A percentile compares a stretch with the other conserved stretches of the same genome.
phyloP scores from a whole-genome alignment of 1,140 invertebrate genomes.

The Papilio polyxenes region DNA sequence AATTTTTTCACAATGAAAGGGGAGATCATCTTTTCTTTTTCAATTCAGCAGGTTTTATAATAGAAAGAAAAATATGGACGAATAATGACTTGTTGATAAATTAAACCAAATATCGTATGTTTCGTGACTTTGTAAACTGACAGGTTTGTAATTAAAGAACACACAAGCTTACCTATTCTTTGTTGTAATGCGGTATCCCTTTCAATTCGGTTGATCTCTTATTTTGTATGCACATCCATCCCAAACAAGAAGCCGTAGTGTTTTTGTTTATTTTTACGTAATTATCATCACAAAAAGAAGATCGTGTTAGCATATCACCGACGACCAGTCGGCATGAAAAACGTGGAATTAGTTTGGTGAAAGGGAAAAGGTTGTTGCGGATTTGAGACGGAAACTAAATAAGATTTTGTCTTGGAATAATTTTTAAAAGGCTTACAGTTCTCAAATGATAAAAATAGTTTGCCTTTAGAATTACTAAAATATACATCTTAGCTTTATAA shows the following conservation, averaged over 20 bases:
- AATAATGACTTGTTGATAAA: background rate
- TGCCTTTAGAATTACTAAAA: no score
- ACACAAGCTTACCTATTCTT: background rate
- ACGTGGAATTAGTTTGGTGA: conserved; percentile 34
- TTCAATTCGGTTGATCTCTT: conserved; percentile 31
- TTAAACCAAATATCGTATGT: background rate
- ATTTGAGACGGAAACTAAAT: background rate
- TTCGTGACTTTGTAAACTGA: background rate
- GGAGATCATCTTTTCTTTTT: no score
- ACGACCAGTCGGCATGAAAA: conserved; percentile 44
- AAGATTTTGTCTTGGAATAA: no score
- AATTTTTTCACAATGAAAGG: background rate
- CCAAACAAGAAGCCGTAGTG: conserved; percentile 11
- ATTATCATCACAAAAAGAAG: conserved; percentile 44
- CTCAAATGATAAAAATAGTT: no score
- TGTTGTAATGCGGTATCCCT: conserved; percentile 17
- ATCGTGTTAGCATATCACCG: conserved; percentile 44
- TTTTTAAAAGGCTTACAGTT: no score
- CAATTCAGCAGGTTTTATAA: no score
- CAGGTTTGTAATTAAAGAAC: conserved; percentile 24
- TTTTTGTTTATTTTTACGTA: conserved; percentile 42
- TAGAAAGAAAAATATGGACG: background rate
- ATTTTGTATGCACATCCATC: conserved; percentile 25
- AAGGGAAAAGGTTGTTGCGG: conserved; percentile 34
- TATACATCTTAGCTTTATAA: no score